Evolutionary conservation across 2,797 vertebrate genomes (phyloP), one percentile per base, ranked within the genome.

Genomic region (Microctenopoma lineatum): DNA sequence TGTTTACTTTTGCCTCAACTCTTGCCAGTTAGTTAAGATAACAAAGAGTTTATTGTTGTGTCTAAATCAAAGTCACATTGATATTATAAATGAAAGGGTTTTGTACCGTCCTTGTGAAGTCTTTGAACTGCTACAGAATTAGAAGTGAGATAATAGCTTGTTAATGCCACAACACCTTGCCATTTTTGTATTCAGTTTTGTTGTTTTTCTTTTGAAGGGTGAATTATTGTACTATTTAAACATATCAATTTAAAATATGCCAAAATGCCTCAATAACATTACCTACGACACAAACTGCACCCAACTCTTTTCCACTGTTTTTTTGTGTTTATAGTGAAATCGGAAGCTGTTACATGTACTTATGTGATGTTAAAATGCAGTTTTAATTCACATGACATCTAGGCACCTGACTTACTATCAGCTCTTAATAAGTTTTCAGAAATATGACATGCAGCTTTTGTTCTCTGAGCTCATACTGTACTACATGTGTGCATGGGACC

Each of bases 1-100:
- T 50, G 38, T 76, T 75, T 56, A 68, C 53, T 42, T 55, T 62
- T 62, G 78, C 75, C 75, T 59, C 4, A 64, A 57, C 7, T 61
- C 58, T 79, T 82, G 78, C 70, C 75, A 73, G 16, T 47, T 21
- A 15, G 7, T 16, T 65, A 7, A 60, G 3, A 32, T 7, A 47
- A 34, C 7, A 57, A 45, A 46, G 0, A 5, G 12, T 41, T 38
- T 66, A 36, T 58, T 42, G 3, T 47, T 15, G 10, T 32, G 5
- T 25, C 4, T 21, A n/a, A 53, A 21, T 32, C 6, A 11, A 29
- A 1, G 18, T 14, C 26, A 25, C 25, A 29, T 21, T 18, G 15
- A 52, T 21, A 11, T 14, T 15, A 14, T 2, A 9, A 29, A 2
- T 50, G 16, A 26, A 51, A 42, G 39, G 6, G 9, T 52, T 75